Evolutionary conservation across 2,113 vertebrate genomes (phyloP), one percentile per base, ranked within the genome.

Genomic region (Saccopteryx bilineata): DNA sequence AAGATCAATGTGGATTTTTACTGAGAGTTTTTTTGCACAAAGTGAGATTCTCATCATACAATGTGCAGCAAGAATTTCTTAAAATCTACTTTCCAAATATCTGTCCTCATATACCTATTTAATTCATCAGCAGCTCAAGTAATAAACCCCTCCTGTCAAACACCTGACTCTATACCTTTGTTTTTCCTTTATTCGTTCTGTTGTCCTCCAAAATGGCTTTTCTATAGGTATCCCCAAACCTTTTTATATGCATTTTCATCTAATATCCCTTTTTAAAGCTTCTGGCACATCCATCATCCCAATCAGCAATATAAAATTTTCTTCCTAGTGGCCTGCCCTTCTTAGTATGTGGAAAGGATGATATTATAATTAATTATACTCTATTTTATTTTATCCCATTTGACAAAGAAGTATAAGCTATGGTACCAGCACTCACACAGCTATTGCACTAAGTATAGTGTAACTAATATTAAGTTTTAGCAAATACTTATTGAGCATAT

Each of bases 371-470:
- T 81, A 90, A 93, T 83, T 91, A 78, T 52, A 52, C 24, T 63
- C 23, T 79, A n/a, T 56, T 61, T 46, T 69, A 39, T 80, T 89
- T 63, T 33, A 61, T 21, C 33, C 8, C 75, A 52, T 68, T 96
- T 95, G 68, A 46, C 63, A 89, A 92, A 88, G 31, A 87, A 76
- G 9, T 68, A 88, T 63, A 85, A 81, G 3, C 48, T 87, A 9
- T 58, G 8, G 6, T 17, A 48, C 23, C 9, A 54, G 56, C 54
- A 61, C 24, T 78, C 91, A 88, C 46, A 12, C 50, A 92, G 28
- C 66, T 54, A n/a, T 72, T 21, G 89, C 60, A 84, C 9, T 85
- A 60, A 46, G 31, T 71, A 21, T 28, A 72, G 5, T 95, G 33
- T 74, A 86, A 61, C 56, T 61, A 72, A 78, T 68, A 79, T 46